Conservation (phyloP, 1,140 invertebrate genomes). For the Dendroctonus ponderosae region DNA sequence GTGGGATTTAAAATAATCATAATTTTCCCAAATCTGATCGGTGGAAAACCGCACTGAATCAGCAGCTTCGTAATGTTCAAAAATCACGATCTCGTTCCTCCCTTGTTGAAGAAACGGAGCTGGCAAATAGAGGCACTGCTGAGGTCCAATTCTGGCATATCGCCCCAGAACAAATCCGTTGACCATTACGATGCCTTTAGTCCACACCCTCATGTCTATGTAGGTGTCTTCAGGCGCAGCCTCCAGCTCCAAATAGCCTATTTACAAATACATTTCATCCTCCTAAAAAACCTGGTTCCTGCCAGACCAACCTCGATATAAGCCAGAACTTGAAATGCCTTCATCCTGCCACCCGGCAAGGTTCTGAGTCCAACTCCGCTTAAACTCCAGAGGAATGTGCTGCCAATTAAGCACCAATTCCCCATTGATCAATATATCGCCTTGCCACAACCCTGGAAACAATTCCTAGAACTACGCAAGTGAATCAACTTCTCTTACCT, state of each 20-base stretch:
- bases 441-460: constrained; percentile 53
- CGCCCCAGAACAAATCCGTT: constrained; percentile 66
- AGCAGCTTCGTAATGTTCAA: constrained; percentile 44
- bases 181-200: constrained; percentile 60
- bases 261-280: too few relatives aligned
- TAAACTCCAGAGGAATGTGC: constrained; percentile 57
- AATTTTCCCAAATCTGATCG: constrained; percentile 32
- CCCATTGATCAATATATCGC: constrained; percentile 53
- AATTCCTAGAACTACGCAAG: not conserved
- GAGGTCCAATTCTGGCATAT: constrained; percentile 58
- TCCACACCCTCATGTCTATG: constrained; percentile 52
- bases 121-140: constrained; percentile 60
- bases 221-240: constrained; percentile 38
- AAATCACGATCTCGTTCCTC: constrained; percentile 51
- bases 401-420: constrained; percentile 52
- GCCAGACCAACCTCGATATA: too few relatives aligned
- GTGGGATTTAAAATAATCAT: too few relatives aligned
- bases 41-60: constrained; percentile 30
- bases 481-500: constrained; percentile 49
- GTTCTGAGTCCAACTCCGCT: constrained; percentile 47
- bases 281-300: too few relatives aligned
- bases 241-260: too few relatives aligned
- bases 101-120: constrained; percentile 55
- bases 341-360: constrained; percentile 35
- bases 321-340: not conserved